phyloP scores from a whole-genome alignment of 2,797 vertebrate species.

The Bradypus variegatus region DNA sequence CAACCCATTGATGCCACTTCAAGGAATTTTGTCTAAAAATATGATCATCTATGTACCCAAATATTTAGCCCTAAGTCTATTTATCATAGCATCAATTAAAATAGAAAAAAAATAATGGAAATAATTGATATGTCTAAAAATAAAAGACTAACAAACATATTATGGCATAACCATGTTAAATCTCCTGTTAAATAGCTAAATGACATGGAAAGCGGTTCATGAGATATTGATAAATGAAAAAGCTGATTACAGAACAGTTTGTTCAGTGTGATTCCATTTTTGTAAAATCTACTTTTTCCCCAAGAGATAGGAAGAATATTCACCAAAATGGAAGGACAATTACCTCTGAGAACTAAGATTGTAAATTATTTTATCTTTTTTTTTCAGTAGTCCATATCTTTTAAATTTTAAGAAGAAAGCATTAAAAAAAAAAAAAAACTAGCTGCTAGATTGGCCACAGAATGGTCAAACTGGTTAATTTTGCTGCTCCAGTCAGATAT shows the following conservation, averaged over 20 bases:
- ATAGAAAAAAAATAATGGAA: constrained; percentile 6
- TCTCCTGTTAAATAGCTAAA: not conserved
- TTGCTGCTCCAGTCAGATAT: not conserved
- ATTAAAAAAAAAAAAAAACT: not conserved
- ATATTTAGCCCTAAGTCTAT: not conserved
- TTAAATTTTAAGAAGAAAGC: constrained; percentile 15
- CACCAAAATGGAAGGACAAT: constrained; percentile 3
- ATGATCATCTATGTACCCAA: not conserved
- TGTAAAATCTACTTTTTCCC: not conserved
- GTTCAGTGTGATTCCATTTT: not conserved
- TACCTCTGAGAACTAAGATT: not conserved
- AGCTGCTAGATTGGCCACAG: not conserved
- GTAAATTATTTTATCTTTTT: constrained; percentile 26
- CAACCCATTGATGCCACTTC: not conserved
- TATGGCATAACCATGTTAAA: not conserved
- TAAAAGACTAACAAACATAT: constrained; percentile 24
- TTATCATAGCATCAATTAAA: not conserved
- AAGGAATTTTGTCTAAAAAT: constrained; percentile 18
- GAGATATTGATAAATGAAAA: not conserved
- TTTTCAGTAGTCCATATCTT: not conserved
- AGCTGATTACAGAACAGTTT: not conserved
- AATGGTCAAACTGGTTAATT: not conserved
- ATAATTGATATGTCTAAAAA: not conserved
- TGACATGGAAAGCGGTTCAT: not conserved
- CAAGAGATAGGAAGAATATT: not conserved